These are phyloP conservation scores for Drosophila lacicola DNA, from an alignment of 2,888 invertebrate genomes.

Conservation along the genomic window DNA sequence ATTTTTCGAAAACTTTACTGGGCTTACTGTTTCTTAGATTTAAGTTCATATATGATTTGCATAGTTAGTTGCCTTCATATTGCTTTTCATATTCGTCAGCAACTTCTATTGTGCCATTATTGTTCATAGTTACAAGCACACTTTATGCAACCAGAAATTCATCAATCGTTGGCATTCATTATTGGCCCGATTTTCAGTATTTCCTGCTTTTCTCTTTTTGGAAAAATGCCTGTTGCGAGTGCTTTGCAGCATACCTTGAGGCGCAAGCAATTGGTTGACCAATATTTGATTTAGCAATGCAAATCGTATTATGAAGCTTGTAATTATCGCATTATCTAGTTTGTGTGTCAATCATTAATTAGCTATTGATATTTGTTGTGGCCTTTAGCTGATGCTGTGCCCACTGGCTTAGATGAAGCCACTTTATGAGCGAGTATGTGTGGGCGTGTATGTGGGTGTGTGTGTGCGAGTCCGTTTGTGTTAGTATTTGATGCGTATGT, in stretches of 20 bases:
- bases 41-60: too few species aligned
- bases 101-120: too few species aligned
- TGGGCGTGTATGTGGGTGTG: slow-evolving; percentile 5
- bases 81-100: too few species aligned
- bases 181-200: neutral
- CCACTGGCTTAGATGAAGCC: slow-evolving; percentile 12
- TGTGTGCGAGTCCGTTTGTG: neutral
- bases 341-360: neutral
- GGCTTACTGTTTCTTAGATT: too few species aligned
- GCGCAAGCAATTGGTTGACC: slow-evolving; percentile 4
- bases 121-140: too few species aligned
- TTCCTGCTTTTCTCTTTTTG: slow-evolving; percentile 6
- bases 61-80: too few species aligned
- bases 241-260: slow-evolving; percentile 24
- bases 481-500: slow-evolving; percentile 1
- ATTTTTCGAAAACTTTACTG: too few species aligned
- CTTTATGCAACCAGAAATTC: slow-evolving; percentile 1
- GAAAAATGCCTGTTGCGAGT: slow-evolving; percentile 51
- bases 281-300: neutral
- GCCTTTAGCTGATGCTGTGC: slow-evolving; percentile 16
- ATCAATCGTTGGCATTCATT: slow-evolving; percentile 25
- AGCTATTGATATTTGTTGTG: neutral
- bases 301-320: neutral
- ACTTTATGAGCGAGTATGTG: slow-evolving; percentile 17
- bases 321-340: neutral